Evolutionary conservation across 2,888 invertebrate genomes (phyloP).

Genomic region (Capitulum mitella): DNA sequence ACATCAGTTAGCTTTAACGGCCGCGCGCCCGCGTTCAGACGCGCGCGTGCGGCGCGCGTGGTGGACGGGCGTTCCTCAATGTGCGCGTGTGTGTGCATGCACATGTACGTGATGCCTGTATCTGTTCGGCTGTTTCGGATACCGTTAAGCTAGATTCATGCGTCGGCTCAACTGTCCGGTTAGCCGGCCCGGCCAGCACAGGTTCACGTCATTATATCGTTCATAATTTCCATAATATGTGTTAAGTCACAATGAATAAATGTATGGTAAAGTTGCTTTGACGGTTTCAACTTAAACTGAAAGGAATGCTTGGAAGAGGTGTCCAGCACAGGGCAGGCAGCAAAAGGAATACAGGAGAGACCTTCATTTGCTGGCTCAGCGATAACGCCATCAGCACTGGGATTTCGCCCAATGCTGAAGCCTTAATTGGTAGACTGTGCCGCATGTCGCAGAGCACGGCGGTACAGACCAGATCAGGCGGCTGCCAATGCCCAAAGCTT

Average conservation of each 20-base stretch:
- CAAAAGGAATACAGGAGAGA: too few species aligned
- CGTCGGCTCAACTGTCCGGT: neutral
- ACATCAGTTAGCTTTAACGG: constrained; percentile 1
- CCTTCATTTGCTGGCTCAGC: too few species aligned
- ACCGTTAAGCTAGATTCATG: neutral
- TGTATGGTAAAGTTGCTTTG: neutral
- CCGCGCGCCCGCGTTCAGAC: neutral
- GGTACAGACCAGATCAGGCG: too few species aligned
- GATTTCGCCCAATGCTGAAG: too few species aligned
- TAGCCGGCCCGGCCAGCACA: neutral
- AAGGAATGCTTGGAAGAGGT: too few species aligned
- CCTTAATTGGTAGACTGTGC: too few species aligned
- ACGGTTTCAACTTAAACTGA: too few species aligned
- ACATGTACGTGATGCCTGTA: neutral
- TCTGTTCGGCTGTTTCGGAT: neutral
- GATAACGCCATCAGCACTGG: too few species aligned
- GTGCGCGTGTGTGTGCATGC: neutral
- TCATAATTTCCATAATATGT: constrained; percentile 10
- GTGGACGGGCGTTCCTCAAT: neutral
- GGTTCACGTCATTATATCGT: constrained; percentile 5
- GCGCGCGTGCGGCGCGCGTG: neutral
- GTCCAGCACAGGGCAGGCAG: too few species aligned
- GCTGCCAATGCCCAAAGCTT: too few species aligned
- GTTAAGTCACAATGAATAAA: constrained; percentile 17
- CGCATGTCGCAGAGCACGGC: too few species aligned